These are phyloP conservation scores for Oncorhynchus nerka DNA, from an alignment of 2,113 vertebrate species.

Conservation along the genomic window DNA sequence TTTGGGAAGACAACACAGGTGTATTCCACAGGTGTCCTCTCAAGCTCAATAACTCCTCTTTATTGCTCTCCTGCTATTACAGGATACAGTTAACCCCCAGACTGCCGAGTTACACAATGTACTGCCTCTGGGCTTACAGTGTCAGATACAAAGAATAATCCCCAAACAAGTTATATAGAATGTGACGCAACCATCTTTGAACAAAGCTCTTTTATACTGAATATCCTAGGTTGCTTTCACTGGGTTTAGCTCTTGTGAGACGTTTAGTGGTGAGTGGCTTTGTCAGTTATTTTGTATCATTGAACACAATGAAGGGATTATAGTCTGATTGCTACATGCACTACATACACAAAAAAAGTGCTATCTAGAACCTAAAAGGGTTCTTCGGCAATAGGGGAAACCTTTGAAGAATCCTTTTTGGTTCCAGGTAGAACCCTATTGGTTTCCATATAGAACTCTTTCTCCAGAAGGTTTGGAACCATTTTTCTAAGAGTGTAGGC, in stretches of 20 bases:
- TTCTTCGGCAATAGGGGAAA: too few species aligned
- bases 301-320: background rate
- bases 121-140: background rate
- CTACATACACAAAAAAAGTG: too few species aligned
- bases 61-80: background rate
- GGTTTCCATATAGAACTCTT: too few species aligned
- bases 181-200: background rate
- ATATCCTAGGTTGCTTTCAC: background rate
- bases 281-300: background rate
- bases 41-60: background rate
- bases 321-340: too few species aligned
- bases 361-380: too few species aligned
- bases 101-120: background rate
- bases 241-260: background rate
- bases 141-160: background rate
- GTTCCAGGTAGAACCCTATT: too few species aligned
- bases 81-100: background rate
- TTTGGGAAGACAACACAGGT: too few species aligned
- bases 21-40: too few species aligned
- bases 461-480: too few species aligned
- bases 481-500: too few species aligned
- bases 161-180: background rate
- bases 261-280: background rate
- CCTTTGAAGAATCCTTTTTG: too few species aligned
- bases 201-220: background rate